Conservation (phyloP, 2,888 invertebrate genomes). For the Coecobrya sp. region DNA sequence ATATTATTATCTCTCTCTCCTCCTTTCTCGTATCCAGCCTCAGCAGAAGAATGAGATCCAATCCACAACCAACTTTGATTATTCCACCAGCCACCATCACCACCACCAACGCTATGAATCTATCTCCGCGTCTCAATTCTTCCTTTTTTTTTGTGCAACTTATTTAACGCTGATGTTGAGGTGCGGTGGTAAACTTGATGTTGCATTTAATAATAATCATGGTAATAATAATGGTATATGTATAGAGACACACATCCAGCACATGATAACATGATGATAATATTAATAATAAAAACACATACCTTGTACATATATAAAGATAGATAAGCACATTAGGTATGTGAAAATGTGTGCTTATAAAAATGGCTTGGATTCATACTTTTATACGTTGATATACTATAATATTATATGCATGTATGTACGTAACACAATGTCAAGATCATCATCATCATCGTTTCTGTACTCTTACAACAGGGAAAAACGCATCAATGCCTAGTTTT, state of each 20-base stretch:
- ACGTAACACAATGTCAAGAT: conserved; percentile 57
- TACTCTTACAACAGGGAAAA: conserved; percentile 27
- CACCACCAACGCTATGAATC: neutral
- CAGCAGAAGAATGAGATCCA: neutral
- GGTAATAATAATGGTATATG: conserved; percentile 23
- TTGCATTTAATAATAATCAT: conserved; percentile 51
- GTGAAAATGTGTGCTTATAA: neutral
- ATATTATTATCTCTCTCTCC: conserved; percentile 48
- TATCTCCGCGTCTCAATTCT: conserved; percentile 2
- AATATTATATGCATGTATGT: neutral
- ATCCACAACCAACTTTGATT: conserved; percentile 40
- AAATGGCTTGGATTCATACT: neutral
- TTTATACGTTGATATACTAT: neutral
- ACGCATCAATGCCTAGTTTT: conserved; percentile 56
- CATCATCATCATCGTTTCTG: conserved; percentile 41
- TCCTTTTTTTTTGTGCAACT: conserved; percentile 31
- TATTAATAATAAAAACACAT: neutral
- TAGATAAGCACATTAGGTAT: neutral
- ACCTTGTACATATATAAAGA: neutral
- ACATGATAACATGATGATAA: neutral
- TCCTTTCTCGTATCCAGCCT: conserved; percentile 16
- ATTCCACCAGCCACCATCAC: conserved; percentile 19
- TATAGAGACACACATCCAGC: neutral
- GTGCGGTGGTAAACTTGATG: conserved; percentile 37
- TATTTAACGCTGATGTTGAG: conserved; percentile 41